Conservation (phyloP, 2,113 vertebrate genomes). For the Gymnogyps californianus region DNA sequence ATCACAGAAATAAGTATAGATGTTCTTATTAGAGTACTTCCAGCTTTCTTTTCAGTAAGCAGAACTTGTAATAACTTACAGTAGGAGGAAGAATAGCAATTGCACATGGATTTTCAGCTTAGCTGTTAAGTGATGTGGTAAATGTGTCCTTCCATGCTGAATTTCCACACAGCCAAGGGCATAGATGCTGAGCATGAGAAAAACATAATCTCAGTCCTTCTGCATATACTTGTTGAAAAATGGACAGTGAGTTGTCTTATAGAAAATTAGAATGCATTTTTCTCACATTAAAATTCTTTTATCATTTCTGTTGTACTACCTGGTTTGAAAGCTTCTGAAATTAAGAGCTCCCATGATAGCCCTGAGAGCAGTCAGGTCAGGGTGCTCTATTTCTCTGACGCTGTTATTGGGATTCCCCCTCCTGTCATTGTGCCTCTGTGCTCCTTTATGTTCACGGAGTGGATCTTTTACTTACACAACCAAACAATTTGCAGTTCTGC, state of each 20-base stretch:
- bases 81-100: neutral
- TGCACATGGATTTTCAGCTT: neutral
- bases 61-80: neutral
- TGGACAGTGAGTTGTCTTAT: neutral
- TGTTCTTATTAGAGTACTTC: neutral
- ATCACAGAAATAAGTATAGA: neutral
- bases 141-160: neutral
- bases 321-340: neutral
- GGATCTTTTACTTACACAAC: neutral
- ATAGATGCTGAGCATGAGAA: neutral
- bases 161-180: neutral
- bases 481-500: neutral
- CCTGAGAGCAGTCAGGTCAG: neutral
- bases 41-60: neutral
- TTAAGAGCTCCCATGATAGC: neutral
- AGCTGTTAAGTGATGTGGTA: neutral
- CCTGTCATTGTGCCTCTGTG: too few relatives aligned
- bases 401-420: neutral
- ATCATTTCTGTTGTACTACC: neutral
- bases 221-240: neutral
- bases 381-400: neutral
- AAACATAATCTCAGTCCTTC: neutral
- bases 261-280: neutral
- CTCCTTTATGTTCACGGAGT: neutral
- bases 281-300: neutral